Evolutionary conservation across 2,888 invertebrate species (phyloP).

Genomic region (Hyles lineata): DNA sequence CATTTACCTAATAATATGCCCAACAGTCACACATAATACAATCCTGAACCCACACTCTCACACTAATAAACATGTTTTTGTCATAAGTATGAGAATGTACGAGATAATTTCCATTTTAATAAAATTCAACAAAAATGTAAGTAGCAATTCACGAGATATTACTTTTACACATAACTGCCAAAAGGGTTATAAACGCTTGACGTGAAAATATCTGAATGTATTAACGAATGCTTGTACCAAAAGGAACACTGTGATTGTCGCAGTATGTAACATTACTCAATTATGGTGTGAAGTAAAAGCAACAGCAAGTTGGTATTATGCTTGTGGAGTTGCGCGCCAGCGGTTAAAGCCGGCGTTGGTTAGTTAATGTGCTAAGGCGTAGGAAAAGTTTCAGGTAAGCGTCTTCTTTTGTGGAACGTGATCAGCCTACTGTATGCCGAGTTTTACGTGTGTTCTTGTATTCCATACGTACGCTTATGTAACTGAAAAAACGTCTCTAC

Average conservation of each 20-base stretch:
- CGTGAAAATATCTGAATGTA: neutral
- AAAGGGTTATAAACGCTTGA: neutral
- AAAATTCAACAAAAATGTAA: no score
- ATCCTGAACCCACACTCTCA: no score
- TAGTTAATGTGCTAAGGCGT: slow-evolving; percentile 82
- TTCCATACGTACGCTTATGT: slow-evolving; percentile 44
- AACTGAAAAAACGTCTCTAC: slow-evolving; percentile 49
- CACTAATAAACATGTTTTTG: no score
- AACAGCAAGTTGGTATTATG: slow-evolving; percentile 50
- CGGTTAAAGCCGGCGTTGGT: slow-evolving; percentile 64
- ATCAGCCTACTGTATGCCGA: slow-evolving; percentile 65
- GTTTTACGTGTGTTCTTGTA: slow-evolving; percentile 46
- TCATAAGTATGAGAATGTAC: no score
- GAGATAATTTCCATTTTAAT: no score
- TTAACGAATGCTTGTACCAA: neutral
- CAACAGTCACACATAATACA: no score
- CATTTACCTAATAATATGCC: no score
- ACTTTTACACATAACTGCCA: no score
- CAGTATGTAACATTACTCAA: slow-evolving; percentile 1
- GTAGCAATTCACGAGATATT: neutral
- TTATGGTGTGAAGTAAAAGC: slow-evolving; percentile 24
- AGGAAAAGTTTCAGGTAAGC: slow-evolving; percentile 83
- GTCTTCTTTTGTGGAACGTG: slow-evolving; percentile 79
- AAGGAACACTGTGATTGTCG: neutral
- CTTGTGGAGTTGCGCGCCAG: slow-evolving; percentile 51